Conservation (phyloP, 2,797 vertebrate species). For the Sebastes steindachneri region DNA sequence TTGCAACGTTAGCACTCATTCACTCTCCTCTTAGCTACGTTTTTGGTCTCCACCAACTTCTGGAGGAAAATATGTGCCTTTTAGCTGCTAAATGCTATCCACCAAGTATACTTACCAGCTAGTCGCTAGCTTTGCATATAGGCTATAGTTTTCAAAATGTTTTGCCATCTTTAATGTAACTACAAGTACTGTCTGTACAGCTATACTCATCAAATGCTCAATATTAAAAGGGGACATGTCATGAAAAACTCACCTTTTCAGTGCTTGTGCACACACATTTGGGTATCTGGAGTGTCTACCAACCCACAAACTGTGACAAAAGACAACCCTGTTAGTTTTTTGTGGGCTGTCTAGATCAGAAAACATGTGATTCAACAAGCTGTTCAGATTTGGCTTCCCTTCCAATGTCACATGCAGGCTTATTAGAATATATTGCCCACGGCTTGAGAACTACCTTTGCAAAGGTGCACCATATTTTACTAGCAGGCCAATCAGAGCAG, state of each 20-base stretch:
- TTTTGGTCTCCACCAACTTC: neutral
- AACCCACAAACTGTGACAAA: too few species aligned
- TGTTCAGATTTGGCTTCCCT: rapidly evolving
- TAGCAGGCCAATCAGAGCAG: too few species aligned
- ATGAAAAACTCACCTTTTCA: too few species aligned
- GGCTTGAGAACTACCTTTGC: too few species aligned
- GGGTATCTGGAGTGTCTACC: too few species aligned
- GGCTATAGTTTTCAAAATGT: rapidly evolving
- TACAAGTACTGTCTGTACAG: neutral
- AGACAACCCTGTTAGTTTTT: too few species aligned
- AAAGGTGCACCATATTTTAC: too few species aligned
- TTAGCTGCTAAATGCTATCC: neutral
- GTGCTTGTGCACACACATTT: too few species aligned
- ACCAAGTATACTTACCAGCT: neutral
- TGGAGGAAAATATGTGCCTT: neutral
- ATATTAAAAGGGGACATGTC: too few species aligned
- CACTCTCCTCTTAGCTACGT: neutral
- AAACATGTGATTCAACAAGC: too few species aligned
- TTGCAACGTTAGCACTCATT: neutral
- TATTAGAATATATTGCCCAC: too few species aligned
- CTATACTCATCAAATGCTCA: neutral
- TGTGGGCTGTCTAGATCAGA: too few species aligned
- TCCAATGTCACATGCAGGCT: rapidly evolving
- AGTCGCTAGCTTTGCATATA: neutral
- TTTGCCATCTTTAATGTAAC: neutral